A percentile compares a stretch with the other conserved stretches of the same genome.
Conservation (phyloP, 2,797 vertebrate genomes). For the Bufotes viridis region DNA sequence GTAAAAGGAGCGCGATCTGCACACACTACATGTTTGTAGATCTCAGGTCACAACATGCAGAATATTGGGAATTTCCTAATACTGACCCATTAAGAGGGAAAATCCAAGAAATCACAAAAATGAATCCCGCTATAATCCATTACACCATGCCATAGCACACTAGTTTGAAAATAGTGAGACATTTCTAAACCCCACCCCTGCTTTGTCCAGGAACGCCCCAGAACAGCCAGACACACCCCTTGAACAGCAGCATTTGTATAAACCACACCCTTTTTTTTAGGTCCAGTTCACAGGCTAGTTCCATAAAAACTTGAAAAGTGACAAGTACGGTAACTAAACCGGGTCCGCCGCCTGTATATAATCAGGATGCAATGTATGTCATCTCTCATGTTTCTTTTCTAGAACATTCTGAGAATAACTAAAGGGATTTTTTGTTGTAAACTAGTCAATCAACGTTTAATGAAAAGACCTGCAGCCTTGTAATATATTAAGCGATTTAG, state of each 20-base stretch:
- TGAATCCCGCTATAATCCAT: background rate
- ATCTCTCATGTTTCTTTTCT: no score
- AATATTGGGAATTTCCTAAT: background rate
- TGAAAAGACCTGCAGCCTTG: background rate
- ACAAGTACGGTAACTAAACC: no score
- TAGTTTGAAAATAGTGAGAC: background rate
- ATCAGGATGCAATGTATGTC: no score
- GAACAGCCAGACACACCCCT: background rate
- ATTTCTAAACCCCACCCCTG: background rate
- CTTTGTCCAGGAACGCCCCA: background rate
- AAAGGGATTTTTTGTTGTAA: no score
- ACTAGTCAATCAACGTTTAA: no score
- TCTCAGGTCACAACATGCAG: background rate
- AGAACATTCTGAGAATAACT: no score
- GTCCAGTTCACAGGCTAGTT: background rate
- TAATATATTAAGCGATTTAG: background rate
- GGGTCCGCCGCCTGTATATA: no score
- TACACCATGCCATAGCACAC: background rate
- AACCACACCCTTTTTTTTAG: no score
- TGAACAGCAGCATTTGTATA: no score
- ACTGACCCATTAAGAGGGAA: background rate
- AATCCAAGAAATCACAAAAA: background rate
- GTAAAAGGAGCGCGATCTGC: background rate
- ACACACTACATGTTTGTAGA: background rate
- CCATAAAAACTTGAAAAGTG: background rate